phyloP scores from a whole-genome alignment of 2,797 vertebrate species.

The Hybognathus amarus region DNA sequence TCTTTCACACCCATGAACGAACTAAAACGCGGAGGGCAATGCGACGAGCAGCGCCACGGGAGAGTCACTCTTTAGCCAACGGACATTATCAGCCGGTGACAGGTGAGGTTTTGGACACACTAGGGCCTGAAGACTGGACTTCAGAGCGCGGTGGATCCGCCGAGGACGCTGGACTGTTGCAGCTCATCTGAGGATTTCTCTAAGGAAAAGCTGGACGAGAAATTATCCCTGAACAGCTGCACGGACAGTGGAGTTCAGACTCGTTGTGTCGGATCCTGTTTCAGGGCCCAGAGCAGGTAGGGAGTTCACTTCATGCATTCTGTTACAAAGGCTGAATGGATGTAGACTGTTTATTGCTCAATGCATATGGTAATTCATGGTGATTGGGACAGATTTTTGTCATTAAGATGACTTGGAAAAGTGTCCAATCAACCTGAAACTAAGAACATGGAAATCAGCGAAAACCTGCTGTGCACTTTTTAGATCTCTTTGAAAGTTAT shows the following conservation, averaged over 20 bases:
- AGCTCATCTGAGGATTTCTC: slow-evolving; percentile 83
- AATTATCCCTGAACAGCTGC: slow-evolving; percentile 84
- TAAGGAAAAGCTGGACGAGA: slow-evolving; percentile 83
- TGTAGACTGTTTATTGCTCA: neutral
- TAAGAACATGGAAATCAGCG: neutral
- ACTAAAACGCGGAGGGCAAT: slow-evolving; percentile 58
- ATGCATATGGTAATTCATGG: no score
- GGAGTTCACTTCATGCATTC: slow-evolving; percentile 43
- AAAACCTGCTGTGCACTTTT: neutral
- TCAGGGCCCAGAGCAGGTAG: slow-evolving; percentile 89
- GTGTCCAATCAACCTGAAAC: no score
- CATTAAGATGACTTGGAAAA: no score
- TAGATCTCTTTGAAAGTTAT: neutral
- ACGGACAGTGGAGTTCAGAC: slow-evolving; percentile 87
- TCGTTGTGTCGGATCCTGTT: slow-evolving; percentile 89
- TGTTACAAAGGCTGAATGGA: neutral
- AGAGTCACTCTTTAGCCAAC: slow-evolving; percentile 71
- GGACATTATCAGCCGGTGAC: slow-evolving; percentile 64
- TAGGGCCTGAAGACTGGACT: slow-evolving; percentile 69
- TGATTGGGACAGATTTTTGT: no score
- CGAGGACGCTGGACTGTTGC: slow-evolving; percentile 74
- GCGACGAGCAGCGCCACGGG: slow-evolving; percentile 55
- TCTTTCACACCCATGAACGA: slow-evolving; percentile 78
- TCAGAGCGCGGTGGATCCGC: slow-evolving; percentile 69
- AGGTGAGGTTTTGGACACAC: slow-evolving; percentile 66